Evolutionary conservation across 2,888 invertebrate genomes (phyloP).

Genomic region (Caenorhabditis sulstoni): DNA sequence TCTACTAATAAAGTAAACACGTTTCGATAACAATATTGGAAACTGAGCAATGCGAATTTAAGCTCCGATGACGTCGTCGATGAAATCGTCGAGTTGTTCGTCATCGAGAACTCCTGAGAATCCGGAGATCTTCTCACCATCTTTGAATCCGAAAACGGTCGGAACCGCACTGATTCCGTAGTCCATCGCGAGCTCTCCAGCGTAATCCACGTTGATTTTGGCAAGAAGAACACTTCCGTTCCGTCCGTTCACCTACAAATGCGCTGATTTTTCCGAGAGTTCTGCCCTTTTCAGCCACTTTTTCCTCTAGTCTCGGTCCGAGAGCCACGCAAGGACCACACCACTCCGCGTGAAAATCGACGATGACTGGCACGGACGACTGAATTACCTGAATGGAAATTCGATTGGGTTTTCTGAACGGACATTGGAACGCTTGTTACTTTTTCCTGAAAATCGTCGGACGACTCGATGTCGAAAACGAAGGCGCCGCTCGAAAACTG

Average conservation of each 20-base stretch:
- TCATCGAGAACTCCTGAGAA: conserved; percentile 68
- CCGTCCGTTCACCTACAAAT: conserved; percentile 59
- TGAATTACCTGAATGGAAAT: conserved; percentile 53
- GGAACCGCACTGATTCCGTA: conserved; percentile 67
- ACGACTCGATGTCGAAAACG: conserved; percentile 64
- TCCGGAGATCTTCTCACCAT: conserved; percentile 62
- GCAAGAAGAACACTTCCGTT: conserved; percentile 65
- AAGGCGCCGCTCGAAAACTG: conserved; percentile 28
- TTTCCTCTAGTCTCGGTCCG: conserved; percentile 75
- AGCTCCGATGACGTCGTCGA: conserved; percentile 56
- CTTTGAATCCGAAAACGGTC: conserved; percentile 67
- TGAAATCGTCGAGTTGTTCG: conserved; percentile 66
- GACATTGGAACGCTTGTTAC: conserved; percentile 10
- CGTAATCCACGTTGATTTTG: conserved; percentile 69
- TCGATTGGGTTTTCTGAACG: too few species aligned
- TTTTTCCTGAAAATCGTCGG: conserved; percentile 65
- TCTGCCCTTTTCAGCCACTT: conserved; percentile 31
- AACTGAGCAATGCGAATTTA: conserved; percentile 17
- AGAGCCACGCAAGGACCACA: conserved; percentile 78
- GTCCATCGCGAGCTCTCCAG: conserved; percentile 67
- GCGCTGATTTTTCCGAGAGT: neutral
- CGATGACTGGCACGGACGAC: conserved; percentile 70
- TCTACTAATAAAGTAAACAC: conserved; percentile 17
- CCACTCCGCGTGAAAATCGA: conserved; percentile 79
- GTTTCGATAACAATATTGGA: conserved; percentile 1